These are phyloP conservation scores for Tragelaphus scriptus DNA, from an alignment of 2,113 vertebrate species.

Conservation along the genomic window DNA sequence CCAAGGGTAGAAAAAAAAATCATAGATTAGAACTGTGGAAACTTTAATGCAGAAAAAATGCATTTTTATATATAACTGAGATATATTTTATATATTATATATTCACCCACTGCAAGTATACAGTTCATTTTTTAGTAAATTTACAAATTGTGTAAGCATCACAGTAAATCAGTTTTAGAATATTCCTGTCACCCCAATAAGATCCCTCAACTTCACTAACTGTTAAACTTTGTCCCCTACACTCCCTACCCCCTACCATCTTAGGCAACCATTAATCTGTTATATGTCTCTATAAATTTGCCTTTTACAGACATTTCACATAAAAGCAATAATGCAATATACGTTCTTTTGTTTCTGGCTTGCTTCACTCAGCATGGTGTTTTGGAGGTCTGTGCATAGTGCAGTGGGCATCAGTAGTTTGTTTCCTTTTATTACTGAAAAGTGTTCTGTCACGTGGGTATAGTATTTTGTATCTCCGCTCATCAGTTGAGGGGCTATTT, in stretches of 20 bases:
- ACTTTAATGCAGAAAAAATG: background rate
- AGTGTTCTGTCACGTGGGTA: background rate
- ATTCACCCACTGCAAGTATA: background rate
- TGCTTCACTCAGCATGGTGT: background rate
- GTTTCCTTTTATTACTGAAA: background rate
- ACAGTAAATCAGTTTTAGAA: background rate
- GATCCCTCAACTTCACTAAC: background rate
- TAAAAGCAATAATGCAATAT: background rate
- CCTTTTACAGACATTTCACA: background rate
- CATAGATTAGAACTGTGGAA: background rate
- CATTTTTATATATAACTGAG: background rate
- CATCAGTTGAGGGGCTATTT: background rate
- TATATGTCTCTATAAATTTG: background rate
- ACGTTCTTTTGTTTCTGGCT: background rate
- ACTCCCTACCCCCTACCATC: accelerated
- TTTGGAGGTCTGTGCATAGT: background rate
- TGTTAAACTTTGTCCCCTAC: background rate
- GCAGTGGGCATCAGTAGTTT: background rate
- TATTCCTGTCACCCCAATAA: background rate
- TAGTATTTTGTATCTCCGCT: background rate
- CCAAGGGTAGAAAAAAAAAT: background rate
- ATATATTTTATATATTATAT: background rate
- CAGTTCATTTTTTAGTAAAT: background rate
- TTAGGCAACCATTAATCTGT: background rate
- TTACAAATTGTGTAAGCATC: background rate